Evolutionary conservation across 1,140 invertebrate species (phyloP).

Genomic region (Tetranychus urticae): DNA sequence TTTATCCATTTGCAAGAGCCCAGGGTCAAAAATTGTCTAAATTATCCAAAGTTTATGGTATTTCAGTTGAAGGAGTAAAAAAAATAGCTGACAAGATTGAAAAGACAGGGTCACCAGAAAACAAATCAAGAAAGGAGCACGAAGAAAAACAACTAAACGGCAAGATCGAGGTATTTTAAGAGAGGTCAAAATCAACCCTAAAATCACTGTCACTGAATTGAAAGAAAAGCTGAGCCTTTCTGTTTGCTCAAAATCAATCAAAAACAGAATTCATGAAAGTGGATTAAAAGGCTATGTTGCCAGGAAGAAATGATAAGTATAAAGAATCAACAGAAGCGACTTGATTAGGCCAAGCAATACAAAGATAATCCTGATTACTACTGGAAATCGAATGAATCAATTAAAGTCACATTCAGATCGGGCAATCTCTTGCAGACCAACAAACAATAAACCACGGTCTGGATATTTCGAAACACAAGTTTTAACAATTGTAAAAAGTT

Average conservation of each 20-base stretch:
- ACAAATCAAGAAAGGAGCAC: not conserved
- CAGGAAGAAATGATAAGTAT: not conserved
- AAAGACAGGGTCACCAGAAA: not conserved
- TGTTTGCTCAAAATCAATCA: not conserved
- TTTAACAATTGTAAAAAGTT: no score
- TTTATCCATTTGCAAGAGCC: not conserved
- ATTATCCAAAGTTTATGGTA: not conserved
- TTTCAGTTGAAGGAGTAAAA: not conserved
- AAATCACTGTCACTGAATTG: not conserved
- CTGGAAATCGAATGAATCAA: slow-evolving; percentile 3
- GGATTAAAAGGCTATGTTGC: not conserved
- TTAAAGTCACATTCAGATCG: no score
- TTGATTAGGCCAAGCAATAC: not conserved
- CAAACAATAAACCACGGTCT: no score
- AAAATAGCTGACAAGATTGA: not conserved
- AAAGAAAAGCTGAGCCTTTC: not conserved
- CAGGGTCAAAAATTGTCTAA: not conserved
- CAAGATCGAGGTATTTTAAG: not conserved
- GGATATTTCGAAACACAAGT: no score
- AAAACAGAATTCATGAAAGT: not conserved
- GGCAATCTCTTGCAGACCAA: no score
- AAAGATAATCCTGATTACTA: slow-evolving; percentile 1
- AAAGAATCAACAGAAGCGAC: not conserved
- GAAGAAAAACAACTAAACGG: not conserved
- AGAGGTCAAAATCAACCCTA: not conserved